phyloP scores from a whole-genome alignment of 2,113 vertebrate genomes.

The Saguinus midas region DNA sequence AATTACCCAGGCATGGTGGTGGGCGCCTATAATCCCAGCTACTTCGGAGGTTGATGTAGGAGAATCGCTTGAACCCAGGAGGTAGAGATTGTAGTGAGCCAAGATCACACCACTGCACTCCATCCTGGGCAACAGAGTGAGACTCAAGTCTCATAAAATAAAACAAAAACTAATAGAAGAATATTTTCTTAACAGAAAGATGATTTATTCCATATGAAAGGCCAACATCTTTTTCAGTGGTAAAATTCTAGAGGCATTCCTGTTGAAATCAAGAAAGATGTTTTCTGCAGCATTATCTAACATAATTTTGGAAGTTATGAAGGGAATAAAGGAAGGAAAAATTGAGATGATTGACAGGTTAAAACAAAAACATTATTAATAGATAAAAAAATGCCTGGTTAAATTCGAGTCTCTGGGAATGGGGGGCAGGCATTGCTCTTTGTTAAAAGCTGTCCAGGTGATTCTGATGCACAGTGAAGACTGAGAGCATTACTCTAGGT shows the following conservation, averaged over 20 bases:
- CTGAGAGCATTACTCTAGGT: background rate
- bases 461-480: background rate
- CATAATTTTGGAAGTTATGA: slow-evolving; percentile 12
- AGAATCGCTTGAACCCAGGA: too few relatives aligned
- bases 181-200: slow-evolving; percentile 31
- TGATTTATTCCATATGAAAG: background rate
- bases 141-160: too few relatives aligned
- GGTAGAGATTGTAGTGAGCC: too few relatives aligned
- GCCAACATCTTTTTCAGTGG: background rate
- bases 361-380: background rate
- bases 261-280: slow-evolving; percentile 26
- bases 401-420: background rate
- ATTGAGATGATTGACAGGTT: background rate
- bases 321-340: slow-evolving; percentile 24
- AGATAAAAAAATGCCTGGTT: background rate
- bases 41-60: too few relatives aligned
- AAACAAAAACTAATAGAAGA: background rate
- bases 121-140: too few relatives aligned
- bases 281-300: slow-evolving; percentile 7
- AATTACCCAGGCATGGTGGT: too few relatives aligned
- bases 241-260: background rate
- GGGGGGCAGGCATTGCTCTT: background rate
- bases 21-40: too few relatives aligned
- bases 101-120: too few relatives aligned
- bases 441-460: background rate